phyloP scores from a whole-genome alignment of 2,888 invertebrate species.

The Serripes groenlandicus region DNA sequence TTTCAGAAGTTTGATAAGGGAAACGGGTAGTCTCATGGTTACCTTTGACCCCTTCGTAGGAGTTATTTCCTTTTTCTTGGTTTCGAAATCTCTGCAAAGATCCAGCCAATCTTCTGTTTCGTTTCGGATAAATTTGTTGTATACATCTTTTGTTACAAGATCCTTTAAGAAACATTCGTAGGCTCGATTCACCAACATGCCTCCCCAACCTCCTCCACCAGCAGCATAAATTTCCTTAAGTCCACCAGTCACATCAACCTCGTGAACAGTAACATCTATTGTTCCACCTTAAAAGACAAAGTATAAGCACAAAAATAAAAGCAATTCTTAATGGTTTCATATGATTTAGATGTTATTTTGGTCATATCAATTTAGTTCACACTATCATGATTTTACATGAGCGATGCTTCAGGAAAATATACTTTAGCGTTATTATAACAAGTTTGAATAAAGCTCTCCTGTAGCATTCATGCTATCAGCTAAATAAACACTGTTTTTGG shows the following conservation, averaged over 20 bases:
- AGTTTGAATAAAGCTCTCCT: no score
- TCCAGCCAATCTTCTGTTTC: conserved; percentile 48
- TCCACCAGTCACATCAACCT: neutral
- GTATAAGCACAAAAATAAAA: no score
- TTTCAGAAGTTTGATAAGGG: conserved; percentile 14
- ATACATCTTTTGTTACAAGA: neutral
- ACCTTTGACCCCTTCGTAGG: conserved; percentile 3
- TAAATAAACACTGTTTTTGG: no score
- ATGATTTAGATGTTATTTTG: no score
- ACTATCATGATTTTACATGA: no score
- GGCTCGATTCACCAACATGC: neutral
- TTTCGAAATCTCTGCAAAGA: conserved; percentile 49
- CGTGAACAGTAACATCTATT: neutral
- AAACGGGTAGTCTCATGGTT: conserved; percentile 21
- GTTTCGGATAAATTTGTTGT: conserved; percentile 19
- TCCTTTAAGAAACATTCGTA: neutral
- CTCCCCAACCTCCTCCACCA: conserved; percentile 6
- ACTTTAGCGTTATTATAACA: no score
- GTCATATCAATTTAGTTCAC: no score
- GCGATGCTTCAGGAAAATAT: no score
- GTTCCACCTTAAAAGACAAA: neutral
- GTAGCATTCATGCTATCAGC: no score
- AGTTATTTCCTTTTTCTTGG: conserved; percentile 38
- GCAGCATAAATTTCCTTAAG: neutral
- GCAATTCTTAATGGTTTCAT: no score